Base-by-base conservation (phyloP, 2,888 invertebrate species). In the Chymomyza amoena region DNA sequence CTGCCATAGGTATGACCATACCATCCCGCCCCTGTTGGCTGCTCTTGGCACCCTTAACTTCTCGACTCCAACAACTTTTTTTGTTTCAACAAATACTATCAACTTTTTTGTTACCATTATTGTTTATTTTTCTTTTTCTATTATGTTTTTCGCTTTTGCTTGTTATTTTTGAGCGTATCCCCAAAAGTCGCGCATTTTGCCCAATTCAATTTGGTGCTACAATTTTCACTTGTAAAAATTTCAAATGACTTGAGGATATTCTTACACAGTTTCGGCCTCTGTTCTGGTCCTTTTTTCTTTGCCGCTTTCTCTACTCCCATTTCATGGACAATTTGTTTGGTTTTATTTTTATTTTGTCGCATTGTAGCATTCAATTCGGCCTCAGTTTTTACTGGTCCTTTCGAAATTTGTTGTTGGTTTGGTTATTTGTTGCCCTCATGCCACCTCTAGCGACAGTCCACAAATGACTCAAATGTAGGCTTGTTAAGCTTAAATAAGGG, bases 261-360 rank as follows among this genome's bases (percentile, higher is more conserved):
- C 32, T 32, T 32, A 32, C 32, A 32, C 32, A 32, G 32, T 32
- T 32, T 16, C 20, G 56, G 56, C 56, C 9, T 32, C 18, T 39
- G 16, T 61, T 36, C 32, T 20, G 50, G 20, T 45, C 13, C 63
- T 63, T 28, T 51, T 50, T 62, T 63, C 25, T 18, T 36, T 61
- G 50, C 10, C 39, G 9, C 20, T 54, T 16, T n/a, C 54, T 15
- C 32, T 45, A 13, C 56, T 65, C 68, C 62, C 75, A 81, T 87
- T 84, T 84, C 84, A 87, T 87, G 86, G 84, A 80, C 84, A 87
- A 87, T 84, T 84, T 87, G 85, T 79, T 86, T 64, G 63, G 54
- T 82, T 84, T 87, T 87, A 80, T 87, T 81, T 85, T 80, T 87
- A 82, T 82, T 83, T 80, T 72, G 81, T 72, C 87, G 87, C 83